phyloP scores from a whole-genome alignment of 2,113 vertebrate species.

The Colistium nudipinnis region DNA sequence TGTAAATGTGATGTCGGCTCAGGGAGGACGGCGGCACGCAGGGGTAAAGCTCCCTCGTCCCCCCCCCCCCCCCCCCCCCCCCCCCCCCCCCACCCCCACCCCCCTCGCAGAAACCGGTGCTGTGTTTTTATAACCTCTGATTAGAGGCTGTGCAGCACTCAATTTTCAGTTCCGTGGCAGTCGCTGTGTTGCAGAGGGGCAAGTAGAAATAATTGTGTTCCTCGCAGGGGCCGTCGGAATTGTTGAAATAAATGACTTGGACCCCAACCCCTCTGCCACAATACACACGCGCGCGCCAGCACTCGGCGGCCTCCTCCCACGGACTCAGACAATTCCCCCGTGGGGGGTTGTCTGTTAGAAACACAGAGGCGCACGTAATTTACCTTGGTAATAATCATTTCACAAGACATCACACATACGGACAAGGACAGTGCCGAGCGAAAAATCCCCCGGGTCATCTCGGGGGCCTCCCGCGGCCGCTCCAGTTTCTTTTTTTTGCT shows the following conservation, averaged over 20 bases:
- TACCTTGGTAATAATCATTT: constrained; percentile 82
- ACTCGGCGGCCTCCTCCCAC: constrained; percentile 57
- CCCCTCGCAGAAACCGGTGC: constrained; percentile 27
- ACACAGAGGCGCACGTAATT: constrained; percentile 71
- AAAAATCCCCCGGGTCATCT: constrained; percentile 70
- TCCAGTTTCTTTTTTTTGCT: constrained; percentile 70
- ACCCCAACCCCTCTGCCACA: constrained; percentile 59
- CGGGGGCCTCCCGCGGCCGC: constrained; percentile 64
- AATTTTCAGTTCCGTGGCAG: constrained; percentile 71
- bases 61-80: constrained; percentile 41
- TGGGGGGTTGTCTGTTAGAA: constrained; percentile 70
- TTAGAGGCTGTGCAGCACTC: constrained; percentile 77
- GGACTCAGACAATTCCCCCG: constrained; percentile 68
- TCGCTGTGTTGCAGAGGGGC: constrained; percentile 64
- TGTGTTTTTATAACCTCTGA: constrained; percentile 81
- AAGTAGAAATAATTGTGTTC: constrained; percentile 80
- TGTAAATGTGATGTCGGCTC: constrained; percentile 60
- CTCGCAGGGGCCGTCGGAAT: constrained; percentile 75
- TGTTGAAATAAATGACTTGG: constrained; percentile 81
- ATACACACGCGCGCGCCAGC: constrained; percentile 49
- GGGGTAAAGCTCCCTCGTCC: constrained; percentile 40
- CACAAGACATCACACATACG: constrained; percentile 70
- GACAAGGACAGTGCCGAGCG: constrained; percentile 66
- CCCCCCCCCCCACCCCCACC: constrained; percentile 36
- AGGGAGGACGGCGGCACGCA: constrained; percentile 45